phyloP scores from a whole-genome alignment of 1,140 invertebrate species.

The Drosophila tsacasi region DNA sequence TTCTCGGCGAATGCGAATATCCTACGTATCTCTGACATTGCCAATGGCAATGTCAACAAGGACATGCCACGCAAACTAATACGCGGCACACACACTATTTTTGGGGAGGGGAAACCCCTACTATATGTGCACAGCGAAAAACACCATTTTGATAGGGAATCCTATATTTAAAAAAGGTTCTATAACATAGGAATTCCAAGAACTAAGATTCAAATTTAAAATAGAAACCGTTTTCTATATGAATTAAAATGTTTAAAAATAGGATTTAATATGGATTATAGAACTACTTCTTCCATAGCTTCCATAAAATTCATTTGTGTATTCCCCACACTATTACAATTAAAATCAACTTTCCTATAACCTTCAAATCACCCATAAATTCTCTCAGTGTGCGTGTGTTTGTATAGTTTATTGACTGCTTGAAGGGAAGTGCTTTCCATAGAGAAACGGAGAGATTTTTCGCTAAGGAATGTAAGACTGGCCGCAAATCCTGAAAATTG shows the following conservation, averaged over 20 bases:
- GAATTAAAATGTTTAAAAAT: not conserved
- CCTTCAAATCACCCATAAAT: not conserved
- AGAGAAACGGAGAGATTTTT: constrained; percentile 73
- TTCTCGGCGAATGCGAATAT: not conserved
- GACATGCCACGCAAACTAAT: constrained; percentile 74
- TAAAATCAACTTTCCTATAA: too few relatives aligned
- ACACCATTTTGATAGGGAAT: too few relatives aligned
- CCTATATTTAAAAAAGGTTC: not conserved
- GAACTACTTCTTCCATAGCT: too few relatives aligned
- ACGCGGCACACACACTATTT: constrained; percentile 32
- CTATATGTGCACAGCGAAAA: constrained; percentile 8
- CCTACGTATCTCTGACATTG: constrained; percentile 18
- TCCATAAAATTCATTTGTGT: not conserved
- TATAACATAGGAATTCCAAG: not conserved
- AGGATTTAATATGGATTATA: too few relatives aligned
- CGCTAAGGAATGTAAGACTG: constrained; percentile 78
- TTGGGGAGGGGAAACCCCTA: not conserved
- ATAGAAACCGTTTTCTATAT: not conserved
- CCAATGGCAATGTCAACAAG: constrained; percentile 77
- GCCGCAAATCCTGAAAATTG: constrained; percentile 84
- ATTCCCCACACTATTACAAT: not conserved
- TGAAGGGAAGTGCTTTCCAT: constrained; percentile 81
- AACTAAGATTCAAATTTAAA: too few relatives aligned
- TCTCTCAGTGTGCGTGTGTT: constrained; percentile 50
- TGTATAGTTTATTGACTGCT: constrained; percentile 83